Percentiles rank a stretch among this genome's conserved stretches.
Evolutionary conservation across 1,140 invertebrate genomes (phyloP).

Genomic region (Physella acuta): DNA sequence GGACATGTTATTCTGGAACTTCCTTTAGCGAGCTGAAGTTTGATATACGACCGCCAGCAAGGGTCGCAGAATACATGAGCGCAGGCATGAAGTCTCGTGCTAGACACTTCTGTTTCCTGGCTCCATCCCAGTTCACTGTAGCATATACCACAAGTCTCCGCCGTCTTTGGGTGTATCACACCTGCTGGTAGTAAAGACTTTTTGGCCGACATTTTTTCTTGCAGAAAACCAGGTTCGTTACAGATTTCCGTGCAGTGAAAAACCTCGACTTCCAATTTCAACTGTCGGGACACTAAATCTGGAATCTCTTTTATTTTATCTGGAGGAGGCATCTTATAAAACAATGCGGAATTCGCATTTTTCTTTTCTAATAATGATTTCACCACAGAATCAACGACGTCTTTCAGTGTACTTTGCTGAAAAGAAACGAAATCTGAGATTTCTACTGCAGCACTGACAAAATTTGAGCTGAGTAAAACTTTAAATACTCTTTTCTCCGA

Average conservation of each 20-base stretch:
- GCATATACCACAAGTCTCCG: slow-evolving; percentile 29
- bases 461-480: neutral
- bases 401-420: neutral
- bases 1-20: slow-evolving; percentile 29
- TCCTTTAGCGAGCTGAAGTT: slow-evolving; percentile 9
- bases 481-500: neutral
- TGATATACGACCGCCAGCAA: slow-evolving; percentile 39
- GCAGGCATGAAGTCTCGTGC: slow-evolving; percentile 36
- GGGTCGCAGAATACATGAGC: slow-evolving; percentile 43
- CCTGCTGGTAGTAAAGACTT: neutral
- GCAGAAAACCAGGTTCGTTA: too few species aligned
- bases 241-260: too few species aligned
- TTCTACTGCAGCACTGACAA: neutral
- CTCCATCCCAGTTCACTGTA: slow-evolving; percentile 30
- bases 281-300: too few species aligned
- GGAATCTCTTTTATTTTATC: too few species aligned
- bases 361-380: slow-evolving; percentile 13
- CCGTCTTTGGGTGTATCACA: neutral
- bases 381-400: neutral
- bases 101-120: neutral
- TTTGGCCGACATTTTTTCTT: too few species aligned
- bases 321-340: too few species aligned
- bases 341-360: too few species aligned
- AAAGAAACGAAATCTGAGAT: neutral
- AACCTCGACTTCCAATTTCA: too few species aligned